These are phyloP conservation scores for Amphipoea oculea DNA, from an alignment of 2,888 invertebrate genomes.

Conservation along the genomic window DNA sequence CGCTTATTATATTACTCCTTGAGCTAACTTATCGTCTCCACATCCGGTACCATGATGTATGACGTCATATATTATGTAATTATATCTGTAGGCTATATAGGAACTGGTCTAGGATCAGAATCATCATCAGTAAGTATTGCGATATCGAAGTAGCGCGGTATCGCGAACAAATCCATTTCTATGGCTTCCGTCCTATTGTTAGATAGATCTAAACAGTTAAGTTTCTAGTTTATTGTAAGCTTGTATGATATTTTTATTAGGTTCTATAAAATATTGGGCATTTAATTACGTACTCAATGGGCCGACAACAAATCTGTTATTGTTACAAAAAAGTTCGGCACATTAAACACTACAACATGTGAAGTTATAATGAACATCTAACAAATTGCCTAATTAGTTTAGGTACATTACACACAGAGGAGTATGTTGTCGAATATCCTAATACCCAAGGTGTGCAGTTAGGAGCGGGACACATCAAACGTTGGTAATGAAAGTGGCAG, in stretches of 20 bases:
- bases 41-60: conserved; percentile 39
- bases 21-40: conserved; percentile 40
- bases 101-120: conserved; percentile 43
- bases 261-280: conserved; percentile 1
- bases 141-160: conserved; percentile 14
- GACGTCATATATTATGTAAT: conserved; percentile 43
- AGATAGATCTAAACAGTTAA: conserved; percentile 20
- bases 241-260: conserved; percentile 4
- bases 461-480: conserved; percentile 80
- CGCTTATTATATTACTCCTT: conserved; percentile 21
- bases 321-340: conserved; percentile 33
- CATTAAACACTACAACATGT: conserved; percentile 46
- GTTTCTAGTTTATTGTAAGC: conserved; percentile 17
- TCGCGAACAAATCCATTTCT: conserved; percentile 31
- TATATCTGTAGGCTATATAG: conserved; percentile 42
- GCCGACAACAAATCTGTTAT: conserved; percentile 42
- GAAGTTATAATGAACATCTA: conserved; percentile 50
- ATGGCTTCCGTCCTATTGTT: conserved; percentile 53
- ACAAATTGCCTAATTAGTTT: conserved; percentile 70
- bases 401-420: conserved; percentile 68
- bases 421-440: conserved; percentile 70
- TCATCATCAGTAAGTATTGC: conserved; percentile 32
- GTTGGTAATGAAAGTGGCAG: conserved; percentile 73
- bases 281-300: conserved; percentile 32
- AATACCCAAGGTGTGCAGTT: conserved; percentile 77